Conservation (phyloP, 2,113 vertebrate species). For the Neofelis nebulosa region DNA sequence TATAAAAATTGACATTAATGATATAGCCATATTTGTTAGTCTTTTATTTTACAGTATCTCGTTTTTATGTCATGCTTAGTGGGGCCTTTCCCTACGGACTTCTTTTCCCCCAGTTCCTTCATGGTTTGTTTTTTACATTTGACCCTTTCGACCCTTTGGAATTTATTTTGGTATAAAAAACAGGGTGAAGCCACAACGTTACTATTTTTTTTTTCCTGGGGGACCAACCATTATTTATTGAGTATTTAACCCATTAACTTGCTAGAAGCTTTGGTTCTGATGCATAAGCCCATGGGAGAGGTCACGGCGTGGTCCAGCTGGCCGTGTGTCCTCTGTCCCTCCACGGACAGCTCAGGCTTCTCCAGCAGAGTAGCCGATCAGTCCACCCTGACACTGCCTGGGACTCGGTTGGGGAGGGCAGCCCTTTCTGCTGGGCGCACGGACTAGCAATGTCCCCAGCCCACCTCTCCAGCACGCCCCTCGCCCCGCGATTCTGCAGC, state of each 20-base stretch:
- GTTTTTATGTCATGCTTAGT: background rate
- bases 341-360: background rate
- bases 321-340: rapidly evolving
- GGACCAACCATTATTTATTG: background rate
- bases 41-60: background rate
- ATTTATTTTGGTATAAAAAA: background rate
- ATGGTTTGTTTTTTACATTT: background rate
- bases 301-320: background rate
- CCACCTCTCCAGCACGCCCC: rapidly evolving
- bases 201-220: background rate
- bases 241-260: background rate
- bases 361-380: rapidly evolving
- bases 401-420: background rate
- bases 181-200: background rate
- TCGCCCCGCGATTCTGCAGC: background rate
- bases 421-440: background rate
- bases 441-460: rapidly evolving
- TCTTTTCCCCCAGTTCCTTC: background rate
- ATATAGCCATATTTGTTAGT: background rate
- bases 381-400: background rate
- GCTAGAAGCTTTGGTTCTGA: background rate
- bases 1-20: background rate
- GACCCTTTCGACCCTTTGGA: background rate
- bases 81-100: background rate
- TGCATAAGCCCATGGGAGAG: background rate